Percentiles rank a stretch among this genome's conserved stretches.
These are phyloP conservation scores for Phrynocephalus versicolor DNA, from an alignment of 2,113 vertebrate species.

Conservation along the genomic window DNA sequence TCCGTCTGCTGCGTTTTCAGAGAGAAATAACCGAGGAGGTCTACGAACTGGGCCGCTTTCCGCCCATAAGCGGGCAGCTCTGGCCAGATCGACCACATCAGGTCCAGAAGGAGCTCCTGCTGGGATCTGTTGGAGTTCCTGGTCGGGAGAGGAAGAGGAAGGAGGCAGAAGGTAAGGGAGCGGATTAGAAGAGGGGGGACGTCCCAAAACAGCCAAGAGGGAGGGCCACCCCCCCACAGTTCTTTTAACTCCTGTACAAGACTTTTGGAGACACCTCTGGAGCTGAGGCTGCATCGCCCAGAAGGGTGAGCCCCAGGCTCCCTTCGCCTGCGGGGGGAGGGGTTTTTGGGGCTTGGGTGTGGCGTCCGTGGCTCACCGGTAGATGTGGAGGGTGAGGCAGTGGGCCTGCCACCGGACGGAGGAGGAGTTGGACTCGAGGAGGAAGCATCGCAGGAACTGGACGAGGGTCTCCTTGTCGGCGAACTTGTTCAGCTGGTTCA, in stretches of 20 bases:
- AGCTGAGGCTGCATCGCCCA: rapidly evolving
- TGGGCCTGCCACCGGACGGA: conserved; percentile 98
- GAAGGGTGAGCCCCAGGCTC: not conserved
- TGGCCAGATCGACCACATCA: conserved; percentile 99
- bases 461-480: conserved; percentile 98
- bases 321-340: too few relatives aligned
- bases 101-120: conserved; percentile 92
- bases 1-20: conserved; percentile 98
- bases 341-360: too few relatives aligned
- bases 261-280: too few relatives aligned
- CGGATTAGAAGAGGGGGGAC: too few relatives aligned
- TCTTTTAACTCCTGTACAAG: not conserved
- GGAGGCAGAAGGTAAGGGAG: not conserved
- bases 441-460: conserved; percentile 96
- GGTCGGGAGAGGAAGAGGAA: not conserved
- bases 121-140: conserved; percentile 97
- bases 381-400: conserved; percentile 94
- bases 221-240: too few relatives aligned
- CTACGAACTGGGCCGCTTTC: conserved; percentile 97
- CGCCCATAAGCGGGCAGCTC: conserved; percentile 96
- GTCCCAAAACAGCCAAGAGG: too few relatives aligned
- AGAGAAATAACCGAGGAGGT: conserved; percentile 96
- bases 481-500: conserved; percentile 97
- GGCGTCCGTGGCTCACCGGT: conserved; percentile 81
- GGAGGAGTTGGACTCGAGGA: conserved; percentile 96